Evolutionary conservation across 2,888 invertebrate genomes (phyloP), one percentile per base, ranked within the genome.

Genomic region (Diarsia brunnea): DNA sequence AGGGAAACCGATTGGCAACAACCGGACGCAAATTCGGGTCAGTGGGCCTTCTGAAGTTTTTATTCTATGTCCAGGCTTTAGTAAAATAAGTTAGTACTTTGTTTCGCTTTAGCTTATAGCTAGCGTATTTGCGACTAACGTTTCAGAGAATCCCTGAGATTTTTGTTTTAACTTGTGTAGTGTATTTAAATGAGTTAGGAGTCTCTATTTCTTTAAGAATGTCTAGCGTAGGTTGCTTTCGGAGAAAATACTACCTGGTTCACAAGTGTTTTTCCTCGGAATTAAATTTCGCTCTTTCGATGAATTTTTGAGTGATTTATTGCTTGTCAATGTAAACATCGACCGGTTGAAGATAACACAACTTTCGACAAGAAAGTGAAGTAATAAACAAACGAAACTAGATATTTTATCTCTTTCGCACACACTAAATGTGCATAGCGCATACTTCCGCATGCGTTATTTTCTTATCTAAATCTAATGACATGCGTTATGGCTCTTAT

Each of bases 61-160:
- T 73, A 19, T 45, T 64, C 7, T 31, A n/a, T 81, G 74, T 24
- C 0, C 55, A 58, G 64, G 78, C 73, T 82, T 85, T 77, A 77
- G 77, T 60, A 68, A 84, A 85, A 77, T 85, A 83, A 85, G 77
- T 83, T 83, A 85, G 67, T 77, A 73, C 85, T 69, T 82, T 81
- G 84, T 84, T 72, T 81, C 81, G 66, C 64, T 81, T 80, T 65
- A 80, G 69, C 84, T 81, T 74, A 58, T 67, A 84, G 69, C 51
- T 19, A 45, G 63, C 69, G 58, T 84, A 81, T 84, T 78, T 80
- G 84, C 55, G 64, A 81, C 75, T 60, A 68, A 55, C 75, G 67
- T 84, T 79, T 66, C 68, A 43, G 51, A 24, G 63, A 67, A 65
- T 79, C 65, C 73, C 61, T 63, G 55, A 63, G 76, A 78, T 78